Evolutionary conservation across 2,113 vertebrate genomes (phyloP).

Genomic region (Gopherus evgoodei): DNA sequence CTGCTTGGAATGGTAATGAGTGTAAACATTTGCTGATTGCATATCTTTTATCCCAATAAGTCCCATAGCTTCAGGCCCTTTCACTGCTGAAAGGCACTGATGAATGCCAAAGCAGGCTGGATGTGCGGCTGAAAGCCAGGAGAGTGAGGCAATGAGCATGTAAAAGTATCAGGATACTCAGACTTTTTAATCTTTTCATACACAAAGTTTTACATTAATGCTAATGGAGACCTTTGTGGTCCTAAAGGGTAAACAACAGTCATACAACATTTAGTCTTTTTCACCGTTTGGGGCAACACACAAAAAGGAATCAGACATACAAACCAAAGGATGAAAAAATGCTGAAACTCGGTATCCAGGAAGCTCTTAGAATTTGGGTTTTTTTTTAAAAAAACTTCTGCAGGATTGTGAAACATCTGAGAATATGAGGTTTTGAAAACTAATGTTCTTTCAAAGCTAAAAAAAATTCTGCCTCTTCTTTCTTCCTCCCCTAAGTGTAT

Average conservation of each 20-base stretch:
- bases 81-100: constrained; percentile 25
- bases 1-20: constrained; percentile 36
- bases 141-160: constrained; percentile 29
- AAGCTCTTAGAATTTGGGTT: background rate
- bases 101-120: constrained; percentile 41
- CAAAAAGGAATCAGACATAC: background rate
- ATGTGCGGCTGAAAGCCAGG: background rate
- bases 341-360: background rate
- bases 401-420: background rate
- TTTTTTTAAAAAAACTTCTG: background rate
- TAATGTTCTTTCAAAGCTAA: background rate
- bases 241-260: background rate
- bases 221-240: background rate
- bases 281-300: background rate
- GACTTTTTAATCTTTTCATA: background rate
- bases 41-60: constrained; percentile 50
- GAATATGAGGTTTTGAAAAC: background rate
- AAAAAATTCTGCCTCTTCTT: background rate
- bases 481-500: background rate
- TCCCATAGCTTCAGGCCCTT: constrained; percentile 50
- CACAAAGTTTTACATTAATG: background rate
- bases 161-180: background rate
- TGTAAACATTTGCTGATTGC: constrained; percentile 62
- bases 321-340: background rate
- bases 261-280: background rate